These are phyloP conservation scores for Papilio glaucus DNA, from an alignment of 1,140 invertebrate genomes.

Conservation along the genomic window DNA sequence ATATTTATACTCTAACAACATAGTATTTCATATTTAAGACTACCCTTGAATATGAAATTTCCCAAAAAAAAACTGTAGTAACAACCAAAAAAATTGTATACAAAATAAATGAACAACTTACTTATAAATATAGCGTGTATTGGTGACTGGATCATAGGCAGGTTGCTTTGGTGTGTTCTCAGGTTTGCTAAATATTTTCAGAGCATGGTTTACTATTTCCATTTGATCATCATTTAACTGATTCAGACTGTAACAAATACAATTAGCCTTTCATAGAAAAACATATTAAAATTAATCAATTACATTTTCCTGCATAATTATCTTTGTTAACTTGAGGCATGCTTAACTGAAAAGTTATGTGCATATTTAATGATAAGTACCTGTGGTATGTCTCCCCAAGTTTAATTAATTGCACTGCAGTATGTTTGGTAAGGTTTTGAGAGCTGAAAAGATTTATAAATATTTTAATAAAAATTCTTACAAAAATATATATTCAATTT, in stretches of 20 bases:
- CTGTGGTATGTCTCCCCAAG: conserved; percentile 77
- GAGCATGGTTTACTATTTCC: conserved; percentile 73
- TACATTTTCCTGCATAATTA: too few species aligned
- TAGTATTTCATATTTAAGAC: not conserved
- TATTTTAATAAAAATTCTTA: conserved; percentile 34
- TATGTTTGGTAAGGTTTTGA: conserved; percentile 57
- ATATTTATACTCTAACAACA: too few species aligned
- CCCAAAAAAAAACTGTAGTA: too few species aligned
- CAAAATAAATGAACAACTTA: too few species aligned
- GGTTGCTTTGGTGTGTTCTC: conserved; percentile 59
- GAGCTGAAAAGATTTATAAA: conserved; percentile 47
- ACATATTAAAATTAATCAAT: too few species aligned
- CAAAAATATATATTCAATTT: too few species aligned
- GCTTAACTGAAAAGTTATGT: not conserved
- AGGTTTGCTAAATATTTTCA: conserved; percentile 71
- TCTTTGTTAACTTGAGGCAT: too few species aligned
- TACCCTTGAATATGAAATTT: not conserved
- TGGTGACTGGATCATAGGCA: conserved; percentile 72
- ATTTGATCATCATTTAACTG: conserved; percentile 68
- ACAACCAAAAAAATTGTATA: too few species aligned
- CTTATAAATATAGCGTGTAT: conserved; percentile 75
- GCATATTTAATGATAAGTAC: conserved; percentile 44
- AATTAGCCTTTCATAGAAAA: too few species aligned
- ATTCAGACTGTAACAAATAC: conserved; percentile 66
- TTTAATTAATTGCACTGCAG: conserved; percentile 75